These are phyloP conservation scores for Aradus depressus DNA, from an alignment of 2,888 invertebrate genomes.

Conservation along the genomic window DNA sequence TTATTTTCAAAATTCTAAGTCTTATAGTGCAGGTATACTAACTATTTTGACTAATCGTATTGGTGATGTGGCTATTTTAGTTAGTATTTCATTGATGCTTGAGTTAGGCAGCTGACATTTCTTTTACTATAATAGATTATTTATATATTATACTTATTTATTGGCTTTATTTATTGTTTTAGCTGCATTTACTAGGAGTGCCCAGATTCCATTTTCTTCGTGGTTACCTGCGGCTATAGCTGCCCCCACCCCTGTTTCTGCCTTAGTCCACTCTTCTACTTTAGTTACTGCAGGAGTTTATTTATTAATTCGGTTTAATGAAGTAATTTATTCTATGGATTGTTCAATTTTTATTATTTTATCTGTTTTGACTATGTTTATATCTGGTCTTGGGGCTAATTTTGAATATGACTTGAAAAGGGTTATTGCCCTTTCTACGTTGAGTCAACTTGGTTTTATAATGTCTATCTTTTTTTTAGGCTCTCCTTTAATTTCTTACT, in stretches of 20 bases:
- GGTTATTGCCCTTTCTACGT: slow-evolving; percentile 65
- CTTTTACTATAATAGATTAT: too few species aligned
- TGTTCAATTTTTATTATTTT: background rate
- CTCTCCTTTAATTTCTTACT: slow-evolving; percentile 48
- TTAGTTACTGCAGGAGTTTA: slow-evolving; percentile 12
- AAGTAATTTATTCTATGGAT: background rate
- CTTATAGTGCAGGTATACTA: too few species aligned
- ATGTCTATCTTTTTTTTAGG: slow-evolving; percentile 51
- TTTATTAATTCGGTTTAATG: slow-evolving; percentile 4
- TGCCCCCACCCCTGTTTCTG: slow-evolving; percentile 10
- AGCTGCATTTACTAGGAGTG: too few species aligned
- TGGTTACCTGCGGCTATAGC: slow-evolving; percentile 10
- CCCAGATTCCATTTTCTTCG: too few species aligned
- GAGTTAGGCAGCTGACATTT: too few species aligned
- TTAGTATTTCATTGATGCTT: too few species aligned
- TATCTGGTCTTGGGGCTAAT: slow-evolving; percentile 33
- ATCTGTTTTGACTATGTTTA: slow-evolving; percentile 15
- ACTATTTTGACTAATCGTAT: too few species aligned
- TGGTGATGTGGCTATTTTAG: too few species aligned
- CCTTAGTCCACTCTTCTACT: slow-evolving; percentile 18
- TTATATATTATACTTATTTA: too few species aligned
- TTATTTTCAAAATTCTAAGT: too few species aligned
- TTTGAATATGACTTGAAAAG: slow-evolving; percentile 53
- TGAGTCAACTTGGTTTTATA: slow-evolving; percentile 65
- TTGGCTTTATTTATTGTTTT: too few species aligned